Base-by-base conservation (phyloP, 2,797 vertebrate species). In the Schizopygopsis pylzovi region DNA sequence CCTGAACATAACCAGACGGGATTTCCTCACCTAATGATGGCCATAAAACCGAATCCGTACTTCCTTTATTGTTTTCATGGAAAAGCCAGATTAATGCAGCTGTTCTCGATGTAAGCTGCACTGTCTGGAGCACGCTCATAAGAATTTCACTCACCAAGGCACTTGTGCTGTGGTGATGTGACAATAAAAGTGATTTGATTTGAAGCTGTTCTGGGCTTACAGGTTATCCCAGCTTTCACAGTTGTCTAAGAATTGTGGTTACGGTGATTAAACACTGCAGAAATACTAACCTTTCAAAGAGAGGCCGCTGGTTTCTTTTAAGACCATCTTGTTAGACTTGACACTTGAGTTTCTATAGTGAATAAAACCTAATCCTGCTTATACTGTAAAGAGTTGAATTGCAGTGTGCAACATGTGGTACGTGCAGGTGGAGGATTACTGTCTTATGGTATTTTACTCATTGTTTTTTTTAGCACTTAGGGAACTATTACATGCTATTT, bases 321-420 rank as follows among this genome's bases (percentile, higher is more conserved):
- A 90, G 89, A 91, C 88, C 90, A 89, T 92, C 92, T 93, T 93
- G 92, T 94, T 93, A 90, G 91, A 93, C 91, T 90, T 90, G 90
- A 94, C 92, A 90, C 90, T 92, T 90, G 82, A 90, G 92, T 93
- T 93, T 87, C 88, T 90, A 87, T 88, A 91, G 85, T 86, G 90
- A 89, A 93, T 91, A 92, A 89, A 86, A 90, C 82, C 89, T 92
- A 94, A 93, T 93, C 92, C 90, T 79, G 87, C 88, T 90, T 90
- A 89, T 89, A 90, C 89, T 88, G 88, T 83, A 70, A 45, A 87
- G 65, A 82, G 85, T 87, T 86, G 91, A 87, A 90, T 88, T 87
- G 82, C 88, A 82, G 70, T 54, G 78, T 25, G 72, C 76, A 86
- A 85, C 90, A 90, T 88, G 85, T 86, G 89, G 87, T 77, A 71